Percentiles rank a stretch among this genome's conserved stretches.
Conservation (phyloP, 1,140 invertebrate genomes). For the Periplaneta americana region DNA sequence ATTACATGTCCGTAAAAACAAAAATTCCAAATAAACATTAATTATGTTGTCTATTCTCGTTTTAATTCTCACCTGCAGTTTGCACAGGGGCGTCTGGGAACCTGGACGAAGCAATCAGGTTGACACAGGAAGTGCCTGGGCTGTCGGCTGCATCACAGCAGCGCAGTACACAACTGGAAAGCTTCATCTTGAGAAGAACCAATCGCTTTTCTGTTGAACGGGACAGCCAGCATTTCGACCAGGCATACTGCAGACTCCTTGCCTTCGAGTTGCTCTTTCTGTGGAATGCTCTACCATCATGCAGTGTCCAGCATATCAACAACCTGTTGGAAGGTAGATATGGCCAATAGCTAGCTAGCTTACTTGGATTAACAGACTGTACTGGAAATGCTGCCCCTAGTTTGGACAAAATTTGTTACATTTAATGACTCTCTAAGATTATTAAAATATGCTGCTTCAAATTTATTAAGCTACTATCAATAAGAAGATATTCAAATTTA, state of each 20-base stretch:
- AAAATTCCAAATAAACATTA: too few relatives aligned
- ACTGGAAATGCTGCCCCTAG: too few relatives aligned
- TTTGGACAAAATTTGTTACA: too few relatives aligned
- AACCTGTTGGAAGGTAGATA: slow-evolving; percentile 41
- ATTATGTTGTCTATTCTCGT: too few relatives aligned
- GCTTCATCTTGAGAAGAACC: slow-evolving; percentile 31
- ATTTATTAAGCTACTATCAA: too few relatives aligned
- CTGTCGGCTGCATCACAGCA: background rate
- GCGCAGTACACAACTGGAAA: slow-evolving; percentile 29
- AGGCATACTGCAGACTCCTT: slow-evolving; percentile 50
- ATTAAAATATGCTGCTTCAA: too few relatives aligned
- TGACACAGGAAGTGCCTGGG: background rate
- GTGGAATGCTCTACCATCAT: slow-evolving; percentile 65
- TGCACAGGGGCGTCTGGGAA: slow-evolving; percentile 46
- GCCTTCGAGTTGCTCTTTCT: slow-evolving; percentile 64
- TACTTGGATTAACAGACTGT: too few relatives aligned
- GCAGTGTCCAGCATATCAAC: slow-evolving; percentile 41
- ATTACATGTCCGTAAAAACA: too few relatives aligned
- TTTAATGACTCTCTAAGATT: too few relatives aligned
- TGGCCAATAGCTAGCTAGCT: too few relatives aligned
- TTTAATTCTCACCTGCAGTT: slow-evolving; percentile 33
- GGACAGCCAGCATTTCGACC: slow-evolving; percentile 26
- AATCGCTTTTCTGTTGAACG: slow-evolving; percentile 21
- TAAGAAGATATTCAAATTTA: too few relatives aligned
- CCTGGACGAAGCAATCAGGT: slow-evolving; percentile 31